Evolutionary conservation across 2,888 invertebrate genomes (phyloP).

Genomic region (Amphipoea lucens): DNA sequence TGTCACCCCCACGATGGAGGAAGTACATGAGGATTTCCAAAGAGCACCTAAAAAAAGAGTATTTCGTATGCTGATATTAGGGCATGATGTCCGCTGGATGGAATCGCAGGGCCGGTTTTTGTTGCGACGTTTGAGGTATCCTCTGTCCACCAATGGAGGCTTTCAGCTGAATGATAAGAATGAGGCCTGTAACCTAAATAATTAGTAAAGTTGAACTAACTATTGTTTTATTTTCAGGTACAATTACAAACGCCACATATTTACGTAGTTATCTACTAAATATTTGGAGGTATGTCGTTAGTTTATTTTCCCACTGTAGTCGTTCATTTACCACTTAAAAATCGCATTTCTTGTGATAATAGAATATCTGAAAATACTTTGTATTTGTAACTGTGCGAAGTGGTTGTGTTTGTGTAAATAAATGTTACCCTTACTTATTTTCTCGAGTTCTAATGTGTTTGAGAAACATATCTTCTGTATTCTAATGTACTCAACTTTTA

Average conservation of each 20-base stretch:
- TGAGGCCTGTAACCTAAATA: no score
- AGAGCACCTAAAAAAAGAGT: no score
- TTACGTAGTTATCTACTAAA: conserved; percentile 53
- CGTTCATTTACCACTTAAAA: conserved; percentile 63
- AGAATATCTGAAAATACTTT: conserved; percentile 66
- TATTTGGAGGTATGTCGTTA: conserved; percentile 61
- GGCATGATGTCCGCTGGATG: not conserved
- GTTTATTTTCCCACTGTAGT: conserved; percentile 63
- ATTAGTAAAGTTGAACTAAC: not conserved
- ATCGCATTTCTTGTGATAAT: conserved; percentile 82
- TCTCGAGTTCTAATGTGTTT: conserved; percentile 56
- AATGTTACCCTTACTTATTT: conserved; percentile 73
- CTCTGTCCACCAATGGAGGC: no score
- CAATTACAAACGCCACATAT: conserved; percentile 46
- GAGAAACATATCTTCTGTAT: conserved; percentile 57
- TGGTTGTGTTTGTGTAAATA: conserved; percentile 78
- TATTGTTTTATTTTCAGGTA: conserved; percentile 55
- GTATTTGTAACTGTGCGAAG: conserved; percentile 61
- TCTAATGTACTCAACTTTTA: conserved; percentile 57
- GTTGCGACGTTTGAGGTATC: not conserved
- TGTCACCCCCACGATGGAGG: no score
- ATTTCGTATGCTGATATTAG: not conserved
- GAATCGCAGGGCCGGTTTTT: not conserved
- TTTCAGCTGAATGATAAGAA: not conserved
- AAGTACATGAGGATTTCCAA: no score